Evolutionary conservation across 30 jellyfish, hydroid and myxozoan species (phyloP).

Genomic region (Hydractinia symbiolongicarpus): DNA sequence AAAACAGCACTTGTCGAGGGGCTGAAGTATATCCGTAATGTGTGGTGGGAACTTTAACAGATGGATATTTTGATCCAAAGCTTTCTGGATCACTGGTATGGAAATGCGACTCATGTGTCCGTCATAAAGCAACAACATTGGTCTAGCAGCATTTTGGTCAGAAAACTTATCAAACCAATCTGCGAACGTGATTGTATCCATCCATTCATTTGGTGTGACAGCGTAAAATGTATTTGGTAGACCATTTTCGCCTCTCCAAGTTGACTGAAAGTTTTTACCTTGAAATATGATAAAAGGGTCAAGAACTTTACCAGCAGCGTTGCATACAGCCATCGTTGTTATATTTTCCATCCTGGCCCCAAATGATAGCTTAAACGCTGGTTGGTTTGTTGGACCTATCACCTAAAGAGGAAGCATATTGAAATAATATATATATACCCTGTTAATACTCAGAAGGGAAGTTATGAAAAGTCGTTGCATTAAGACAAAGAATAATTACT

Average conservation of each 20-base stretch:
- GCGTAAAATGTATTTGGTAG: conserved; percentile 38
- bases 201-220: conserved; percentile 48
- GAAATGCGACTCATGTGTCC: conserved; percentile 18
- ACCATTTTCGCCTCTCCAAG: conserved; percentile 26
- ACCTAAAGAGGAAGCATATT: neutral
- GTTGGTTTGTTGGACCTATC: conserved; percentile 21
- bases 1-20: conserved; percentile 9
- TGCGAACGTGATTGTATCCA: conserved; percentile 29
- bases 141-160: neutral
- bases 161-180: conserved; percentile 26
- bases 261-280: conserved; percentile 36
- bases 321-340: conserved; percentile 34
- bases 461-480: too few relatives aligned
- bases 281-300: conserved; percentile 18
- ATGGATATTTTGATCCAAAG: neutral
- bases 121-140: neutral
- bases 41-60: conserved; percentile 12
- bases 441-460: too few relatives aligned
- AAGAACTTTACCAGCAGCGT: conserved; percentile 53
- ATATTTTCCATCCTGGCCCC: conserved; percentile 31
- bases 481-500: too few relatives aligned
- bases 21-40: conserved; percentile 20
- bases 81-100: neutral
- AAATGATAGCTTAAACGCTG: conserved; percentile 27
- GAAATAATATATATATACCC: too few relatives aligned